Evolutionary conservation across 1,140 invertebrate genomes (phyloP), one percentile per base, ranked within the genome.

Genomic region (Hydropsyche tenuis): DNA sequence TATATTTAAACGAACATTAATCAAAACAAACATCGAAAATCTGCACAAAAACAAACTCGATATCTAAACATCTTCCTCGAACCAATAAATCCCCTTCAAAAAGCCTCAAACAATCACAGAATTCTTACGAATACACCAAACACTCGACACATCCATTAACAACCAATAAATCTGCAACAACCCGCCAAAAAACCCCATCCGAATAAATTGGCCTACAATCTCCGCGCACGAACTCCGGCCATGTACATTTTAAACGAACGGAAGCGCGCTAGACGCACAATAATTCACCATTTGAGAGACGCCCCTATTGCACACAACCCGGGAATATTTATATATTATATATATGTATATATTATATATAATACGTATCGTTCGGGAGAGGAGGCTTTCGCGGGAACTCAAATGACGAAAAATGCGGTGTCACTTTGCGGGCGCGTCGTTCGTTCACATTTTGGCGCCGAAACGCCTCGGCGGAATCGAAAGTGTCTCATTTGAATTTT

Each of bases 371-470:
- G 48, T 7, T 18, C 18, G 16, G 48, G n/a, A 53, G 48, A 11
- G 16, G 20, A 18, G 20, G 48, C 14, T 53, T 53, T 53, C 7
- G n/a, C 46, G n/a, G 9, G 9, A 7, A 18, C 48, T 16, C 48
- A 53, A 53, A 53, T 20, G 48, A 53, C 48, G 48, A 53, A 53
- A 53, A 53, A 53, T 53, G 48, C 48, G 48, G 48, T 53, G 48
- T 53, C 48, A 53, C 48, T 53, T 53, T 53, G 48, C 20, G 20
- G 6, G 48, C 1, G 48, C 48, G 48, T 53, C 48, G 20, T 53
- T 18, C 16, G 20, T 53, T 20, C 48, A 16, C 48, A 53, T 53
- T 53, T 16, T 53, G 3, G 3, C 30, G 30, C 30, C 30, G 30
- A 4, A 3, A 9, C 30, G 30, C 30, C 30, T 37, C 30, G 3